Percentiles rank a stretch among this genome's conserved stretches.
phyloP scores from a whole-genome alignment of 2,888 invertebrate genomes.

The Drosophila percnosoma region DNA sequence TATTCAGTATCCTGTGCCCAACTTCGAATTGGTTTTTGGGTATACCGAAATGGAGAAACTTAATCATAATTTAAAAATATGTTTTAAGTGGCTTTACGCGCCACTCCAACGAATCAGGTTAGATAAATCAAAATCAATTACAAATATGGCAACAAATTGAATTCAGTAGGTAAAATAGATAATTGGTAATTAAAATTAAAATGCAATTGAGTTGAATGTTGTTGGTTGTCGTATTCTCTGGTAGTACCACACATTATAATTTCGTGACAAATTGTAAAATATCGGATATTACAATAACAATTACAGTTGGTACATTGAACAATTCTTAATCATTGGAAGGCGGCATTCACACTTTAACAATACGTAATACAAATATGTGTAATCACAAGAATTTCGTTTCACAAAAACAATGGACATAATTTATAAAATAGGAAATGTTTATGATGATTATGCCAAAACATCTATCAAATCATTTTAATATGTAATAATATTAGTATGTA shows the following conservation, averaged over 20 bases:
- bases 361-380: conserved; percentile 56
- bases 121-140: conserved; percentile 42
- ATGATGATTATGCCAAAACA: conserved; percentile 44
- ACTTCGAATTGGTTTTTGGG: conserved; percentile 37
- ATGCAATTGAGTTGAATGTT: conserved; percentile 56
- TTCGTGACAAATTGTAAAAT: conserved; percentile 53
- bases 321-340: conserved; percentile 27
- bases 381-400: conserved; percentile 76
- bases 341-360: conserved; percentile 59
- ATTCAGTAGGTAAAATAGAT: conserved; percentile 24
- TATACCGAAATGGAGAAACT: conserved; percentile 34
- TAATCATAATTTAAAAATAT: conserved; percentile 45
- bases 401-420: conserved; percentile 68
- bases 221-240: conserved; percentile 15
- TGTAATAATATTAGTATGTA: conserved; percentile 36
- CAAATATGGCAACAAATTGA: conserved; percentile 51
- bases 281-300: conserved; percentile 44
- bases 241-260: conserved; percentile 54
- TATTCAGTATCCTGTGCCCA: conserved; percentile 36
- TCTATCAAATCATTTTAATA: conserved; percentile 46
- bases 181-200: conserved; percentile 31
- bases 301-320: conserved; percentile 42
- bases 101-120: conserved; percentile 40
- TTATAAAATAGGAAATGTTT: conserved; percentile 49
- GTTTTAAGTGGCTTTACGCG: conserved; percentile 34